These are phyloP conservation scores for Meles meles DNA, from an alignment of 2,113 vertebrate genomes.

Conservation along the genomic window DNA sequence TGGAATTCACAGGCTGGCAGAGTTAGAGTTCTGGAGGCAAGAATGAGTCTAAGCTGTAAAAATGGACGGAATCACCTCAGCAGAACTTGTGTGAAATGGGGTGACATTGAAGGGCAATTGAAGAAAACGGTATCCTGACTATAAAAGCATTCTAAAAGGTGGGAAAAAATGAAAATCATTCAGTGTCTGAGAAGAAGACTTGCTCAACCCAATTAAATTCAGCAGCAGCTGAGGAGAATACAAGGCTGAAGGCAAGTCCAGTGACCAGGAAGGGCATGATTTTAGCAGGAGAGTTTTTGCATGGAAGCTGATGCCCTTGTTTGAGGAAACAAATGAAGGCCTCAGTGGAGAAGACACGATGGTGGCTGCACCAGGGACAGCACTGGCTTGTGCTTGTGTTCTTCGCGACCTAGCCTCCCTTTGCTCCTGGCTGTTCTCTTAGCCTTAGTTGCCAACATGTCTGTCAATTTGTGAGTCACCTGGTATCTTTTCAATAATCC, in stretches of 20 bases:
- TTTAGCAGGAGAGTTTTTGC: neutral
- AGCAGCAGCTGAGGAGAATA: neutral
- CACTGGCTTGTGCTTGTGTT: no score
- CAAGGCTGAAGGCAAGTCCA: neutral
- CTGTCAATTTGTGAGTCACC: neutral
- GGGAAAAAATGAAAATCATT: neutral
- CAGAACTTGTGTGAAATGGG: neutral
- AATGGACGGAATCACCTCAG: neutral
- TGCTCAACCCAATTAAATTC: neutral
- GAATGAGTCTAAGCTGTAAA: neutral
- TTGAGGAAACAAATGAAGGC: neutral
- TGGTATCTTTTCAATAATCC: neutral
- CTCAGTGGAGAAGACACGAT: accelerated
- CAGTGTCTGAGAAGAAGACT: neutral
- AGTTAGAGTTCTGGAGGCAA: neutral
- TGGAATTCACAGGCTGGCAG: neutral
- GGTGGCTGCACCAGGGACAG: accelerated
- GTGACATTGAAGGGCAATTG: neutral
- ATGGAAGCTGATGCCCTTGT: neutral
- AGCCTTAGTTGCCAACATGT: neutral
- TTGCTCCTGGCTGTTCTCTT: neutral
- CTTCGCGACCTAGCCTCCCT: neutral
- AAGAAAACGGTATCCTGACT: neutral
- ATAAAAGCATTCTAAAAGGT: neutral
- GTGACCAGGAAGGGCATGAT: neutral